Evolutionary conservation across 2,797 vertebrate species (phyloP).

Genomic region (Sebastes jordani): DNA sequence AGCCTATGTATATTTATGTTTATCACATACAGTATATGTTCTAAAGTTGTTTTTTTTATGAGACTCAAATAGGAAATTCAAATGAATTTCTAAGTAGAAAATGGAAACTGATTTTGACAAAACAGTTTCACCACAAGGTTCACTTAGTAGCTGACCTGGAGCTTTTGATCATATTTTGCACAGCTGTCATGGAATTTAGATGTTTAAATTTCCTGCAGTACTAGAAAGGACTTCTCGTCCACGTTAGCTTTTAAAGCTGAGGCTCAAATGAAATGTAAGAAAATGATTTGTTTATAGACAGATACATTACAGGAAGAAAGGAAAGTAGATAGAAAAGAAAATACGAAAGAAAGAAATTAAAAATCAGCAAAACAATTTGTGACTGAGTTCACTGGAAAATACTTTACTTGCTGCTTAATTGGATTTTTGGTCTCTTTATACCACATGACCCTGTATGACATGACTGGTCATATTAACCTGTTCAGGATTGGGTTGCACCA

Average conservation of each 20-base stretch:
- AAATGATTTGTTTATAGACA: not conserved
- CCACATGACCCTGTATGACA: not conserved
- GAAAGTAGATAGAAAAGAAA: not conserved
- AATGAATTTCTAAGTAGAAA: not conserved
- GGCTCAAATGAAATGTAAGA: not conserved
- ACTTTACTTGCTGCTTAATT: not conserved
- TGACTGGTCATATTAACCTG: not conserved
- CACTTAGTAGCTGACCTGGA: not conserved
- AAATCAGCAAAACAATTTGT: not conserved
- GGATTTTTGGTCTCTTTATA: not conserved
- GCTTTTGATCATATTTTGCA: not conserved
- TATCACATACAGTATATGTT: not conserved
- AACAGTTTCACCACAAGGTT: not conserved
- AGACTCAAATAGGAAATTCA: not conserved
- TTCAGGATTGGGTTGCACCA: not conserved
- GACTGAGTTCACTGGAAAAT: not conserved
- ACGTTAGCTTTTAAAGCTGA: not conserved
- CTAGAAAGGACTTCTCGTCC: not conserved
- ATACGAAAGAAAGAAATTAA: not conserved
- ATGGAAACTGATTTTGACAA: not conserved
- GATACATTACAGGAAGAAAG: not conserved
- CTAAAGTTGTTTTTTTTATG: no score
- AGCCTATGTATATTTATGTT: not conserved
- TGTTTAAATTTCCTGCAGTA: not conserved
- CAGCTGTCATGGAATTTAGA: not conserved